Evolutionary conservation across 2,113 vertebrate species (phyloP).

Genomic region (Eudorcas thomsonii): DNA sequence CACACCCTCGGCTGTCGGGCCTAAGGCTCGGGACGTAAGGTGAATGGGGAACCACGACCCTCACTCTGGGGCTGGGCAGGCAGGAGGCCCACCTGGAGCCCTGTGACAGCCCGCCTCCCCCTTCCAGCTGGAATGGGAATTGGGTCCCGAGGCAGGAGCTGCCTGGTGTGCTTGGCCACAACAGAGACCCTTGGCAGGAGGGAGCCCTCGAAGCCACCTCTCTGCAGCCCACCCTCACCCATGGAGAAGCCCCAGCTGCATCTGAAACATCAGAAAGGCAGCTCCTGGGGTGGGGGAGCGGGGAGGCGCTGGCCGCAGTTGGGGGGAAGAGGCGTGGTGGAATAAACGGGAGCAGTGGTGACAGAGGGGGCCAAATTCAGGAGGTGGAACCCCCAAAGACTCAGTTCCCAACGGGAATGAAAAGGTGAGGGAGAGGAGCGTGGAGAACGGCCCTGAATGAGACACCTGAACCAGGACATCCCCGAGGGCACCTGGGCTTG

Average conservation of each 20-base stretch:
- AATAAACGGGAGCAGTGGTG: neutral
- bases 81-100: too few species aligned
- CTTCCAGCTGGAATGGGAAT: neutral
- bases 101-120: rapidly evolving
- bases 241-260: neutral
- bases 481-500: rapidly evolving
- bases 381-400: neutral
- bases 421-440: neutral
- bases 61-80: neutral
- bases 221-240: neutral
- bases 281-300: rapidly evolving
- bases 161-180: neutral
- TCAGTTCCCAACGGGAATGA: rapidly evolving
- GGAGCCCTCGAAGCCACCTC: neutral
- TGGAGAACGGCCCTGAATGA: neutral
- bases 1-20: rapidly evolving
- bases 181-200: neutral
- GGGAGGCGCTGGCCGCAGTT: neutral
- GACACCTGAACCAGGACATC: neutral
- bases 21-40: neutral
- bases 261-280: neutral
- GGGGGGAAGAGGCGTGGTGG: neutral
- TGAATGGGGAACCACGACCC: rapidly evolving
- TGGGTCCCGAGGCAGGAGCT: neutral
- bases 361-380: neutral